Percentiles rank a stretch among this genome's conserved stretches.
Evolutionary conservation across 2,113 vertebrate species (phyloP).

Genomic region (Heteronetta atricapilla): DNA sequence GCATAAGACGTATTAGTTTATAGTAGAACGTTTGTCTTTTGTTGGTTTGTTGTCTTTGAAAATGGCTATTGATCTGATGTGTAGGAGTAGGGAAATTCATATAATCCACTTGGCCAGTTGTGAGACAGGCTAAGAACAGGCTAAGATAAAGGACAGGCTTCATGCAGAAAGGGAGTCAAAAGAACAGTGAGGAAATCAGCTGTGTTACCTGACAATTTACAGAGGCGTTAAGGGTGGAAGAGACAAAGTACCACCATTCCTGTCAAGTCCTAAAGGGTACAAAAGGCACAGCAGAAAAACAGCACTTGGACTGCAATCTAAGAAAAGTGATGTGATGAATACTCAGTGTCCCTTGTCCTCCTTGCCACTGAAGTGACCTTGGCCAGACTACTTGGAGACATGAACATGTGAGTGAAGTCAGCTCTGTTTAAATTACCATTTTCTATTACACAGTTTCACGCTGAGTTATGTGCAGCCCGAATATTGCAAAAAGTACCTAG

Average conservation of each 20-base stretch:
- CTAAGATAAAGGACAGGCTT: not conserved
- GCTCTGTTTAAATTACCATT: not conserved
- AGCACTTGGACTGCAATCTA: not conserved
- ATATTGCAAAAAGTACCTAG: not conserved
- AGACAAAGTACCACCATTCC: not conserved
- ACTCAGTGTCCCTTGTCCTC: not conserved
- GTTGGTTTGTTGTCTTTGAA: not conserved
- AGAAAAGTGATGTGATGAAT: not conserved
- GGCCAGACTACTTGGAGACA: not conserved
- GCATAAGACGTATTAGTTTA: not conserved
- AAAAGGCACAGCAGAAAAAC: not conserved
- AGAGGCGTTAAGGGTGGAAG: not conserved
- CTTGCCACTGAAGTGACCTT: not conserved
- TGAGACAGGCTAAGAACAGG: not conserved
- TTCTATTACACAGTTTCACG: not conserved
- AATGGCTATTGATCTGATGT: not conserved
- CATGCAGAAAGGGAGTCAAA: not conserved
- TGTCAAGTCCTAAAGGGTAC: not conserved
- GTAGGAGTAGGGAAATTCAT: not conserved
- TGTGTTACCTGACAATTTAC: not conserved
- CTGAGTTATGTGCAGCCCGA: not conserved
- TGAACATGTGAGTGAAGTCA: not conserved
- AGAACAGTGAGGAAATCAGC: not conserved
- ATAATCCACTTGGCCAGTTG: not conserved
- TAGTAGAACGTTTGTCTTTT: not conserved